Percentiles rank a stretch among this genome's conserved stretches.
Evolutionary conservation across 2,113 vertebrate species (phyloP).

Genomic region (Ctenomys sociabilis): DNA sequence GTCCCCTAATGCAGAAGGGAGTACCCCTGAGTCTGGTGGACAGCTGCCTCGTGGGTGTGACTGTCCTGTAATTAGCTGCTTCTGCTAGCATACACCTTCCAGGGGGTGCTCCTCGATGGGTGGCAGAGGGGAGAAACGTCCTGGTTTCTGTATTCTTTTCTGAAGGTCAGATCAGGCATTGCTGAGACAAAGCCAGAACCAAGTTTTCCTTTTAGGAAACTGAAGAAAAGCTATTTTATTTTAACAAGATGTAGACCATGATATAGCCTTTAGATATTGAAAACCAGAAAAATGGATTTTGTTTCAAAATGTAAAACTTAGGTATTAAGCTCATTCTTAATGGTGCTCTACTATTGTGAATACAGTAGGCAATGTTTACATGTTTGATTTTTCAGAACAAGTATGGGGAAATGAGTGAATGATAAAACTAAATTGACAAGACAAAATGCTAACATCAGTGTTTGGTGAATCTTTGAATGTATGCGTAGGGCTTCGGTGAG

Average conservation of each 20-base stretch:
- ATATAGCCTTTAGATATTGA: constrained; percentile 76
- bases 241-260: constrained; percentile 76
- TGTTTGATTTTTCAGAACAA: constrained; percentile 82
- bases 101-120: background rate
- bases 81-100: constrained; percentile 72
- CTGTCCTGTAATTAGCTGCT: constrained; percentile 38
- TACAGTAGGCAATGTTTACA: constrained; percentile 69
- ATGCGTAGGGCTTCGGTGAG: background rate
- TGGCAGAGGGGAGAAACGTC: background rate
- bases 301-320: constrained; percentile 74
- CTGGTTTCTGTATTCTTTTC: constrained; percentile 79
- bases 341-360: constrained; percentile 70
- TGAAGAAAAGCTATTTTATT: constrained; percentile 80
- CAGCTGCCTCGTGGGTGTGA: constrained; percentile 37
- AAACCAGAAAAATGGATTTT: constrained; percentile 74
- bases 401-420: constrained; percentile 78
- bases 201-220: constrained; percentile 36
- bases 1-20: constrained; percentile 33
- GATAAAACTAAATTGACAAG: constrained; percentile 69
- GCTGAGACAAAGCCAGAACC: constrained; percentile 74
- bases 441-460: constrained; percentile 67
- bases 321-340: constrained; percentile 70
- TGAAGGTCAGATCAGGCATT: constrained; percentile 76
- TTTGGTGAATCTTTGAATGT: constrained; percentile 76
- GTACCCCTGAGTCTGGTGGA: constrained; percentile 43